Percentiles rank a stretch among this genome's conserved stretches.
phyloP scores from a whole-genome alignment of 2,113 vertebrate species.

The Neolamprologus ventralis region DNA sequence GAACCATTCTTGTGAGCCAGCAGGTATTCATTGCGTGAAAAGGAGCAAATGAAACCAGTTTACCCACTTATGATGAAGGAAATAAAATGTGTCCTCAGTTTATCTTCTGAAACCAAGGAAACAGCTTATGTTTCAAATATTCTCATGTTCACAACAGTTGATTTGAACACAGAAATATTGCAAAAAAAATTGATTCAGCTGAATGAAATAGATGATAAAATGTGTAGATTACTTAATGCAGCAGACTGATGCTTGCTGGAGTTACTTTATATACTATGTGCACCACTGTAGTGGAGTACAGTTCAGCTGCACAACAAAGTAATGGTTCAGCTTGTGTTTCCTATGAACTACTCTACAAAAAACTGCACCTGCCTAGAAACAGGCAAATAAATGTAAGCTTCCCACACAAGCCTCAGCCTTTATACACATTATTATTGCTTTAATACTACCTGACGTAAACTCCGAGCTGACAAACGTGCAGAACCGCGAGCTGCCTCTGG shows the following conservation, averaged over 20 bases:
- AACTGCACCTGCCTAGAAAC: rapidly evolving
- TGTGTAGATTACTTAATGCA: neutral
- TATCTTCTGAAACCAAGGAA: neutral
- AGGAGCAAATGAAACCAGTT: neutral
- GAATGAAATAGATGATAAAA: neutral
- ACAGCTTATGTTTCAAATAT: rapidly evolving
- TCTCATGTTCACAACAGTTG: rapidly evolving
- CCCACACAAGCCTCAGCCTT: neutral
- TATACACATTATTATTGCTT: rapidly evolving
- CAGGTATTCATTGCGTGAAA: neutral
- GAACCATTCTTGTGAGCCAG: neutral
- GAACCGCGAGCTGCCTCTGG: neutral
- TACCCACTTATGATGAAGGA: neutral
- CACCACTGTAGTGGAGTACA: neutral
- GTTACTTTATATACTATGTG: rapidly evolving
- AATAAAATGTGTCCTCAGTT: neutral
- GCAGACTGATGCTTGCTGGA: neutral
- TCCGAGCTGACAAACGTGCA: conserved; percentile 42
- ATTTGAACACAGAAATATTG: neutral
- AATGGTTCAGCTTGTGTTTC: neutral
- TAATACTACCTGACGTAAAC: conserved; percentile 46
- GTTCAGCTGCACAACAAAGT: neutral
- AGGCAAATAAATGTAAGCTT: neutral
- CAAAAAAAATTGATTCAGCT: neutral
- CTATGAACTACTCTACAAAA: rapidly evolving